phyloP scores from a whole-genome alignment of 2,113 vertebrate species.

The Pipa parva region DNA sequence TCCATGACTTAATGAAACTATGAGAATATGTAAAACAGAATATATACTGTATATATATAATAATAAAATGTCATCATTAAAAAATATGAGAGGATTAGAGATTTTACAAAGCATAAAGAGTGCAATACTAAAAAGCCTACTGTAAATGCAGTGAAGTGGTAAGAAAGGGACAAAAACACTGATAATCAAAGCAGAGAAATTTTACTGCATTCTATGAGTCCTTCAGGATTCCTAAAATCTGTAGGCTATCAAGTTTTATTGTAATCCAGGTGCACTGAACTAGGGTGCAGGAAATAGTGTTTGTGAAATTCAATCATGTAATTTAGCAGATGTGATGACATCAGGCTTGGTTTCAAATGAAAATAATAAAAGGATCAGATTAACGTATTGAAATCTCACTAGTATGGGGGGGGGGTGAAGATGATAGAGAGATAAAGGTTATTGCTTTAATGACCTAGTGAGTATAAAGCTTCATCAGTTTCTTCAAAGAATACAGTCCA shows the following conservation, averaged over 20 bases:
- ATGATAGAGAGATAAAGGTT: constrained; percentile 22
- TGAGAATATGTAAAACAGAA: too few relatives aligned
- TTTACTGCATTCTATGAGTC: constrained; percentile 31
- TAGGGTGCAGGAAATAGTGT: constrained; percentile 29
- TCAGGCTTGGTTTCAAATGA: constrained; percentile 35
- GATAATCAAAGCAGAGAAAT: constrained; percentile 26
- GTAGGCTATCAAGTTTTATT: constrained; percentile 37
- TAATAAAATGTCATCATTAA: not conserved
- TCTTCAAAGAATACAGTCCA: constrained; percentile 6
- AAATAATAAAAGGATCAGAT: constrained; percentile 35
- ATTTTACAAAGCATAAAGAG: not conserved
- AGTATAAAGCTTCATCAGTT: constrained; percentile 21
- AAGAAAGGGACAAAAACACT: constrained; percentile 9
- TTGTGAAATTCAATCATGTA: constrained; percentile 37
- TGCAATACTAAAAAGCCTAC: constrained; percentile 1
- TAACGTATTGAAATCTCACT: constrained; percentile 27
- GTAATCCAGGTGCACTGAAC: constrained; percentile 36
- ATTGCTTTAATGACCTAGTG: constrained; percentile 33
- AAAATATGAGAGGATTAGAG: not conserved
- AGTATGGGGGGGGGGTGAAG: constrained; percentile 31
- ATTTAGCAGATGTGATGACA: constrained; percentile 43
- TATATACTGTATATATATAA: too few relatives aligned
- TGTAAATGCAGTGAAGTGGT: not conserved
- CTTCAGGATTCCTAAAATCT: constrained; percentile 35
- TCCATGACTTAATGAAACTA: too few relatives aligned